Evolutionary conservation across 2,797 vertebrate species (phyloP), one percentile per base, ranked within the genome.

Genomic region (Takifugu ocellatus): DNA sequence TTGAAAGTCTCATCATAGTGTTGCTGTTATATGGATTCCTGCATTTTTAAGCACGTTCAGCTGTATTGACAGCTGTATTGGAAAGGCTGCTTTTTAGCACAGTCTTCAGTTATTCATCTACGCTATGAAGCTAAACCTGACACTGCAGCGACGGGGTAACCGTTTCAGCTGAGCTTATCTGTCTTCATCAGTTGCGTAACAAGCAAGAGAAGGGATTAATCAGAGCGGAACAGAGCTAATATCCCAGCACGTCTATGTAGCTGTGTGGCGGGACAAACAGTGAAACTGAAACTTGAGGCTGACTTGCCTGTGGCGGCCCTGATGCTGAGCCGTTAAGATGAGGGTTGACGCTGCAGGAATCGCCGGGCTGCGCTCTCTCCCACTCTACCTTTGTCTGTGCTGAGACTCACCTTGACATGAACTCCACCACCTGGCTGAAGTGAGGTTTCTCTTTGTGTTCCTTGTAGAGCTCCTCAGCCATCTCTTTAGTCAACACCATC

Each of bases 351-450:
- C 74, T 67, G 61, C 60, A 66, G 56, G 74, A 74, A 29, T 74
- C 59, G 59, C 47, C 60, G 65, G 10, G n/a, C 44, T 3, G 9
- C 56, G 63, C 62, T 24, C 60, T 36, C 43, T 65, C 46, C 15
- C 56, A 33, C 31, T 33, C 31, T 10, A 62, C 36, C 27, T 49
- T 31, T 7, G 25, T 17, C 25, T 31, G 29, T 47, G 10, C 54
- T 61, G 25, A 52, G 27, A 87, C 95, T 92, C 78, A 98, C 97
- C 84, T 68, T 66, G 92, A 88, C 90, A 98, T 93, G 63, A 85
- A 85, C 29, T 92, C 76, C 81, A 95, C 77, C 59, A 99, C 49
- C 21, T 93, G 62, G 5, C 78, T 79, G 83, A 91, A 98, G 86
- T 94, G 96, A 2, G 90, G 77, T 81, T 92, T 92, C 49, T 87